Percentiles rank a stretch among this genome's conserved stretches.
phyloP scores from a whole-genome alignment of 2,888 invertebrate species.

The Acanthosepion lycidas region DNA sequence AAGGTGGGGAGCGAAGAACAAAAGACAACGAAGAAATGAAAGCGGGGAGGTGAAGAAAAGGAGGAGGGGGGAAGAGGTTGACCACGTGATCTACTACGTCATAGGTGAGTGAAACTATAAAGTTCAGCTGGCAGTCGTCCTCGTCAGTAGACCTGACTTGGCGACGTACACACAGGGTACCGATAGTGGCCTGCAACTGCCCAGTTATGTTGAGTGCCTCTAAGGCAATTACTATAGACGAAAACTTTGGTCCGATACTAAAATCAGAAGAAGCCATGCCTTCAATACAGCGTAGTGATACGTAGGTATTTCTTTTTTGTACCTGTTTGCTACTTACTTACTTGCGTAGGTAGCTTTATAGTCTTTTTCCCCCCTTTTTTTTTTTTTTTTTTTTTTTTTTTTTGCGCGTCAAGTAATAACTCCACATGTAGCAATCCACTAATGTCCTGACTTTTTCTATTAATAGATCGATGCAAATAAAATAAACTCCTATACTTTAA shows the following conservation, averaged over 20 bases:
- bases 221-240: constrained; percentile 72
- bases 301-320: constrained; percentile 58
- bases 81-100: neutral
- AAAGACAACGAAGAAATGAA: neutral
- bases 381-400: no score
- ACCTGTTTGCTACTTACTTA: constrained; percentile 48
- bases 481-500: no score
- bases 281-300: constrained; percentile 70
- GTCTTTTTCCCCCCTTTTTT: no score
- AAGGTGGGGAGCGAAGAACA: neutral
- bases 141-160: neutral
- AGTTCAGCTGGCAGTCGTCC: neutral
- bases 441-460: no score
- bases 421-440: no score
- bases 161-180: neutral
- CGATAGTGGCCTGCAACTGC: constrained; percentile 36
- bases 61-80: neutral
- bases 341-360: constrained; percentile 41
- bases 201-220: constrained; percentile 67
- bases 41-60: neutral
- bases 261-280: constrained; percentile 72
- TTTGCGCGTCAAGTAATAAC: no score
- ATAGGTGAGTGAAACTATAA: neutral
- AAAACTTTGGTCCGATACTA: constrained; percentile 74
- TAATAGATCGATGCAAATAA: no score